Evolutionary conservation across 2,888 invertebrate species (phyloP).

Genomic region (Dicranocentrus wangi): DNA sequence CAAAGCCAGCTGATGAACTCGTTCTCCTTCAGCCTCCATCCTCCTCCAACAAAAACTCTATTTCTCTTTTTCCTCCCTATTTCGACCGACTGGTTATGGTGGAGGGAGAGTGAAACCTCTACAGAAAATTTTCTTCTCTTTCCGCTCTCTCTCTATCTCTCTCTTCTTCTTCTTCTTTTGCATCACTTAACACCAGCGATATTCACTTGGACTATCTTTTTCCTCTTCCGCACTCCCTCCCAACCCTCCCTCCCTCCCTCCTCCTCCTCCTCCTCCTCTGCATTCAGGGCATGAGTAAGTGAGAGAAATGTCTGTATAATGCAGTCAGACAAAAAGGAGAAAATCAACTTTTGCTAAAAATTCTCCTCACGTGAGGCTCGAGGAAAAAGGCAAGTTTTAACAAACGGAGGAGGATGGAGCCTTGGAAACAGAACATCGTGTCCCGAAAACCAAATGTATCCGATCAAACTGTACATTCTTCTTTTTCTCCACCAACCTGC

Average conservation of each 20-base stretch:
- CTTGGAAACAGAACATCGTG: conserved; percentile 69
- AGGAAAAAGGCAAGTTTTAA: conserved; percentile 71
- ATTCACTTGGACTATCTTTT: conserved; percentile 22
- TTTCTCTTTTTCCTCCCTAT: conserved; percentile 11
- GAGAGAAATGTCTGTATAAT: conserved; percentile 63
- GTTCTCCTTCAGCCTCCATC: too few species aligned
- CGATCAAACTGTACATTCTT: conserved; percentile 34
- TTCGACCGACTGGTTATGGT: too few species aligned
- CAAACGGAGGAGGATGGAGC: conserved; percentile 66
- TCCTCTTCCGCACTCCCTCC: conserved; percentile 3
- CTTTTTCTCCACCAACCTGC: not conserved
- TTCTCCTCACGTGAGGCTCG: conserved; percentile 66
- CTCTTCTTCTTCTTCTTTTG: conserved; percentile 32
- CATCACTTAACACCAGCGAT: conserved; percentile 42
- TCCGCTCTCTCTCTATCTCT: conserved; percentile 1
- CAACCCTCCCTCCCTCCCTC: conserved; percentile 1
- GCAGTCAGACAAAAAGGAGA: conserved; percentile 53
- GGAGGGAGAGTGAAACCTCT: too few species aligned
- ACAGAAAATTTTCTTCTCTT: not conserved
- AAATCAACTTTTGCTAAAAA: conserved; percentile 62
- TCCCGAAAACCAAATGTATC: conserved; percentile 67
- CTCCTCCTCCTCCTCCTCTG: conserved; percentile 4
- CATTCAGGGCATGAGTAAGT: conserved; percentile 41
- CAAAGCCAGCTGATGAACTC: conserved; percentile 32
- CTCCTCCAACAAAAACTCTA: conserved; percentile 14